Percentiles rank a stretch among this genome's conserved stretches.
Conservation (phyloP, 2,797 vertebrate genomes). For the Semaprochilodus insignis region DNA sequence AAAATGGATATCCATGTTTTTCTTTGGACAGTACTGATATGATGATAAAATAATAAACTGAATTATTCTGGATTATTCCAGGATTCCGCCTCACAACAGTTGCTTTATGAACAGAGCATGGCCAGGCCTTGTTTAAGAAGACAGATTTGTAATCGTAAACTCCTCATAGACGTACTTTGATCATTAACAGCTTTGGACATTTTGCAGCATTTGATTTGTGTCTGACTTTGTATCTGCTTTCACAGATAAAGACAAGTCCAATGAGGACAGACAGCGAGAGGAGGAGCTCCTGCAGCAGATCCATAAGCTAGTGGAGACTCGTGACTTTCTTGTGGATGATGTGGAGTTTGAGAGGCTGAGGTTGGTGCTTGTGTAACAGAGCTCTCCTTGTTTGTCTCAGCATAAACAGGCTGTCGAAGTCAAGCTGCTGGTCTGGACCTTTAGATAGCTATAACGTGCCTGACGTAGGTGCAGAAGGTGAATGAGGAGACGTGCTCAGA, state of each 20-base stretch:
- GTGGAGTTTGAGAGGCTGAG: constrained; percentile 92
- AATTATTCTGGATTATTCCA: too few relatives aligned
- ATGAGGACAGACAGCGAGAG: constrained; percentile 80
- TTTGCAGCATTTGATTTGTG: background rate
- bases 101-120: too few relatives aligned
- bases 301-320: constrained; percentile 90
- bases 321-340: constrained; percentile 92
- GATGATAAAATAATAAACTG: too few relatives aligned
- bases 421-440: background rate
- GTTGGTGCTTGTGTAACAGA: constrained; percentile 67
- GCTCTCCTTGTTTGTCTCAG: background rate
- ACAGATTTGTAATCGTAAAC: background rate
- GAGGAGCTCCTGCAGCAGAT: constrained; percentile 88
- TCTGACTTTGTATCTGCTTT: background rate
- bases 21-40: too few relatives aligned
- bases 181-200: background rate
- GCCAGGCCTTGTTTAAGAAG: too few relatives aligned
- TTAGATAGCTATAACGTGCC: background rate
- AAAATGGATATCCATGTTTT: too few relatives aligned
- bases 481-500: background rate
- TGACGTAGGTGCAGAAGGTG: constrained; percentile 24
- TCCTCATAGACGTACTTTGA: background rate
- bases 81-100: too few relatives aligned
- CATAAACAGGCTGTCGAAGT: background rate
- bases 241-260: constrained; percentile 85